phyloP scores from a whole-genome alignment of 1,140 invertebrate species.

The Semibalanus balanoides region DNA sequence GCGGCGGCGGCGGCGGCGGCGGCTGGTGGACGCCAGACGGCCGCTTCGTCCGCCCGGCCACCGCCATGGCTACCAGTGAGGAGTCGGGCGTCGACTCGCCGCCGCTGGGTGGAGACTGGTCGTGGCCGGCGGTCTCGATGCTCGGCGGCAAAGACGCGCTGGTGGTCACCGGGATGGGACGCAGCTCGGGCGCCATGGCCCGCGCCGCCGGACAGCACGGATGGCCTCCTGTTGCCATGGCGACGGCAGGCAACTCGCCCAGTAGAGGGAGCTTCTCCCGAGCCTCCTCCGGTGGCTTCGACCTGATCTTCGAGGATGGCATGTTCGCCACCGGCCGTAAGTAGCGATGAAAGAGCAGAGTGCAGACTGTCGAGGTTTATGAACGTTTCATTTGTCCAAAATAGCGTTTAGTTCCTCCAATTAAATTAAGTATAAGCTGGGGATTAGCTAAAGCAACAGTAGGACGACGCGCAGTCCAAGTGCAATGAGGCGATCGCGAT shows the following conservation, averaged over 20 bases:
- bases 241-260: background rate
- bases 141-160: background rate
- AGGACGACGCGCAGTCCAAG: too few species aligned
- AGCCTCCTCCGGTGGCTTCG: background rate
- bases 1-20: too few species aligned
- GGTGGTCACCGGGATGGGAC: background rate
- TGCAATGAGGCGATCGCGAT: too few species aligned
- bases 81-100: background rate
- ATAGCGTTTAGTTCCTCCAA: too few species aligned
- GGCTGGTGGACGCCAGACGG: background rate
- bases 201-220: background rate
- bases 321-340: background rate
- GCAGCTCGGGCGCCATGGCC: background rate
- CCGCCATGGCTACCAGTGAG: background rate
- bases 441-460: too few species aligned
- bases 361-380: too few species aligned
- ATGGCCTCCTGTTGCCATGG: background rate
- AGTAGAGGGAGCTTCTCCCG: background rate
- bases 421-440: too few species aligned
- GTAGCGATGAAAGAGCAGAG: too few species aligned
- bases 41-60: too few species aligned
- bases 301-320: background rate
- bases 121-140: background rate
- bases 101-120: background rate
- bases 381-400: too few species aligned